Evolutionary conservation across 1,140 invertebrate genomes (phyloP).

Genomic region (Plectus sambesii): DNA sequence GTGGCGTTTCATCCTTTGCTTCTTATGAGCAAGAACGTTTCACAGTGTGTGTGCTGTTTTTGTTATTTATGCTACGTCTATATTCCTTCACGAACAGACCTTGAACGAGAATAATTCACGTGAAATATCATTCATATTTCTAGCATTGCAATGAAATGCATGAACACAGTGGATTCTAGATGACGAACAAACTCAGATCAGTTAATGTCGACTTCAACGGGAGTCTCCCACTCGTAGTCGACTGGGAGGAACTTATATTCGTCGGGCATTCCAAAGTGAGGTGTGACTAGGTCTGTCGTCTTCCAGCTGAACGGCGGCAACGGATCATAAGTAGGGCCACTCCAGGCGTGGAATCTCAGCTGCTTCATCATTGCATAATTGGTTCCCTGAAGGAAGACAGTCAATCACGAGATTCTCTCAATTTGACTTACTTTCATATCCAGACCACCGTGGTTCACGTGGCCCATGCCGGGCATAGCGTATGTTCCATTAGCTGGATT

Average conservation of each 20-base stretch:
- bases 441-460: constrained; percentile 56
- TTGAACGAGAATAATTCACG: no score
- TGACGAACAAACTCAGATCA: no score
- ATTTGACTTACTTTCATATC: constrained; percentile 55
- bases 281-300: constrained; percentile 23
- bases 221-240: constrained; percentile 32
- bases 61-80: no score
- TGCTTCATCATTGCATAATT: constrained; percentile 43
- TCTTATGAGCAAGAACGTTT: no score
- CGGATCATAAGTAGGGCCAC: constrained; percentile 54
- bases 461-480: constrained; percentile 56
- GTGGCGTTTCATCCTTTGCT: no score
- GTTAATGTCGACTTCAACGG: no score
- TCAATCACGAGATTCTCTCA: background rate
- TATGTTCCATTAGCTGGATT: constrained; percentile 59
- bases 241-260: constrained; percentile 30
- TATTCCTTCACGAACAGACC: no score
- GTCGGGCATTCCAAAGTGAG: constrained; percentile 18
- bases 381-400: constrained; percentile 44
- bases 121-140: no score
- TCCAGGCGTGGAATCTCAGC: constrained; percentile 52
- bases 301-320: constrained; percentile 35
- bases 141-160: no score
- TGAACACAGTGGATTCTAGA: no score
- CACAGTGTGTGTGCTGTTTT: no score